Evolutionary conservation across 2,113 vertebrate genomes (phyloP).

Genomic region (Brevimyrus niger): DNA sequence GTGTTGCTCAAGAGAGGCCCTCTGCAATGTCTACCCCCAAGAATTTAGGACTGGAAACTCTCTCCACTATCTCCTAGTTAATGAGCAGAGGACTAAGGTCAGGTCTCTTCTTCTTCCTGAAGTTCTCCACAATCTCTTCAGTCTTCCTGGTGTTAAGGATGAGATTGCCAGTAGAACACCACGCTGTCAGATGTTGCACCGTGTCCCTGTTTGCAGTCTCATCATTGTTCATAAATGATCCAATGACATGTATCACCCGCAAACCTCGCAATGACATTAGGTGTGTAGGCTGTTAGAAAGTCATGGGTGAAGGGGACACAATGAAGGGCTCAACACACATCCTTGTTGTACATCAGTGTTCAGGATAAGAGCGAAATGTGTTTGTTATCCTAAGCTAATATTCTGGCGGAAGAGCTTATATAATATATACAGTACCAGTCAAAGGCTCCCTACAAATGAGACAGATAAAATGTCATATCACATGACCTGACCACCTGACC

Average conservation of each 20-base stretch:
- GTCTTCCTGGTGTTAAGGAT: neutral
- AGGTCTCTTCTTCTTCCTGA: neutral
- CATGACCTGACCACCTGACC: neutral
- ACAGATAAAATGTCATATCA: neutral
- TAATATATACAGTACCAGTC: neutral
- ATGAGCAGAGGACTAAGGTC: neutral
- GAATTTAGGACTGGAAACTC: neutral
- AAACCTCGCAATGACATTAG: neutral
- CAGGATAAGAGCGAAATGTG: neutral
- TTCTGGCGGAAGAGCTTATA: neutral
- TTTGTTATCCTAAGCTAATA: neutral
- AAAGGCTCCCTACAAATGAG: neutral
- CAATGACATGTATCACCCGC: neutral
- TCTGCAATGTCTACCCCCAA: neutral
- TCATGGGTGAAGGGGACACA: neutral
- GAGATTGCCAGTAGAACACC: neutral
- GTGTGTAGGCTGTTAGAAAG: neutral
- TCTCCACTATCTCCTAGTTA: neutral
- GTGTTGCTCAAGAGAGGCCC: neutral
- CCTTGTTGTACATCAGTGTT: neutral
- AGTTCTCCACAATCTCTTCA: neutral
- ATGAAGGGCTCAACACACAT: neutral
- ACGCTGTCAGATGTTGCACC: neutral
- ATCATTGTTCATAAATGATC: neutral
- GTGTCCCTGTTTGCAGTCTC: neutral